Evolutionary conservation across 1,140 invertebrate genomes (phyloP), one percentile per base, ranked within the genome.

Genomic region (Bombus affinis): DNA sequence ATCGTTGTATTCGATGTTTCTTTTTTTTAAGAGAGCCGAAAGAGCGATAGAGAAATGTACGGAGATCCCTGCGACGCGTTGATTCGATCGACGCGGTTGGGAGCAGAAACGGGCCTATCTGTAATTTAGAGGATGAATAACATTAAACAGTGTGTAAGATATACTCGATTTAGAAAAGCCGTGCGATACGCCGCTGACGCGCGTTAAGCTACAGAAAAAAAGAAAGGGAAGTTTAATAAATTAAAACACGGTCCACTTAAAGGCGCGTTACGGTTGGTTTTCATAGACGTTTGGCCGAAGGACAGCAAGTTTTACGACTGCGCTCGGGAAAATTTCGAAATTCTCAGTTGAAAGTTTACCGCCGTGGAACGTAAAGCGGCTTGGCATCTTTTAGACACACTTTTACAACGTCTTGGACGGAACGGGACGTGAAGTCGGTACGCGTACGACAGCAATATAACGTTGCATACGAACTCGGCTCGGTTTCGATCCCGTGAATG

Each of bases 331-430:
- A 84, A 84, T 78, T 59, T 71, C 15, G 8, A 59, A 78, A 70
- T 83, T 83, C 62, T 53, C 59, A 1, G 10, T 3, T 57, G 28
- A 0, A 39, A 6, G 22, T 37, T 37, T 42, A n/a, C 4, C 4
- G 5, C 1, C 15, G 66, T 62, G 66, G 10, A 71, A 79, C 47
- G 65, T 62, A 44, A 84, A 78, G 44, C 44, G 44, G 22, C 6
- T 47, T 44, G 5, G 32, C 37, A 13, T 37, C 39, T 35, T 18
- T 79, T 53, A 47, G 65, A 0, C 10, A 10, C 39, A 79, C 47
- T 79, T 79, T 78, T 71, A 59, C 66, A 62, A 47, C 66, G 2
- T 39, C 59, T 76, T 84, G 44, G 39, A 70, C 8, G 39, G n/a
- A 22, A 53, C n/a, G 37, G 8, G 0, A 39, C 39, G 37, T 25